Conservation (phyloP, 2,888 invertebrate species). For the Perdita meconis region DNA sequence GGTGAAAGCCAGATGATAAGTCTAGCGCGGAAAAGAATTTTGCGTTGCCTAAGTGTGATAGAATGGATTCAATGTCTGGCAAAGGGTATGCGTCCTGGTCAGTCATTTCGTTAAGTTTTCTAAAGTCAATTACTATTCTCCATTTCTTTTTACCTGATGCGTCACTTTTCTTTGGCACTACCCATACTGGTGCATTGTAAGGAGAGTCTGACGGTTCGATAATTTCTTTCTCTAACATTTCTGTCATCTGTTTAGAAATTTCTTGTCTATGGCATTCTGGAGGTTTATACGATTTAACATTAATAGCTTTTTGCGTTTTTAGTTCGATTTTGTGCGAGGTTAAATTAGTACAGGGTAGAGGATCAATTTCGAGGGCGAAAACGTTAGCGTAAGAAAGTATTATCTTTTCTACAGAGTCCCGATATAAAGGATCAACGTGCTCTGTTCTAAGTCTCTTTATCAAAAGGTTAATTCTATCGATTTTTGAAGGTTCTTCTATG, state of each 20-base stretch:
- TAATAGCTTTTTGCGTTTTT: not conserved
- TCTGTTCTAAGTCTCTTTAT: no score
- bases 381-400: not conserved
- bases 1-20: slow-evolving; percentile 10
- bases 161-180: slow-evolving; percentile 22
- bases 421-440: not conserved
- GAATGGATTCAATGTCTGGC: slow-evolving; percentile 5
- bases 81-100: slow-evolving; percentile 29
- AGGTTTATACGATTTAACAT: not conserved
- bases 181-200: slow-evolving; percentile 16
- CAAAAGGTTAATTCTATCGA: not conserved
- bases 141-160: slow-evolving; percentile 17
- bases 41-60: not conserved
- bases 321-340: not conserved
- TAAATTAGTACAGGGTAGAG: not conserved
- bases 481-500: not conserved
- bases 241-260: not conserved
- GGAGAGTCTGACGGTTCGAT: not conserved
- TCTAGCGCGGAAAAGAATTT: slow-evolving; percentile 23
- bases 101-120: slow-evolving; percentile 7
- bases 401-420: not conserved
- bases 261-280: slow-evolving; percentile 24
- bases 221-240: slow-evolving; percentile 15
- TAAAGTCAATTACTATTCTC: slow-evolving; percentile 23
- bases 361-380: not conserved